A percentile compares a stretch with the other conserved stretches of the same genome.
phyloP scores from a whole-genome alignment of 2,888 invertebrate genomes.

The Sisyra terminalis region DNA sequence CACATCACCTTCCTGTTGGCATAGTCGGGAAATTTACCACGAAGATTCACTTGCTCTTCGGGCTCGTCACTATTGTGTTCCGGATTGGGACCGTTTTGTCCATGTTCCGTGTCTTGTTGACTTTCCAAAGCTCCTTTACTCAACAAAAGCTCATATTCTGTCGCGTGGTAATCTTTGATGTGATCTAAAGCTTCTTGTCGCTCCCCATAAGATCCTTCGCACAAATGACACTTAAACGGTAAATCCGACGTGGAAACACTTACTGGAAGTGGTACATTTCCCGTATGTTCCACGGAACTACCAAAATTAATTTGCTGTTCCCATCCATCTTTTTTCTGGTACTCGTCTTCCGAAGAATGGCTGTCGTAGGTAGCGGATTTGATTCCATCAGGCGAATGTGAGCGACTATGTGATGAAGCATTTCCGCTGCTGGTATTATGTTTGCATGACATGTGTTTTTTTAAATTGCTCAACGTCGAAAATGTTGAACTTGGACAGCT shows the following conservation, averaged over 20 bases:
- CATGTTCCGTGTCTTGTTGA: conserved; percentile 23
- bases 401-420: conserved; percentile 21
- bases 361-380: conserved; percentile 23
- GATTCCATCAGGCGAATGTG: conserved; percentile 18
- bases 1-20: conserved; percentile 79
- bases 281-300: conserved; percentile 12
- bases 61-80: conserved; percentile 22
- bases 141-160: conserved; percentile 68
- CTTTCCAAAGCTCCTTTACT: conserved; percentile 61
- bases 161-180: conserved; percentile 53
- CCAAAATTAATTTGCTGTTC: conserved; percentile 12
- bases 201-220: conserved; percentile 71
- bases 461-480: conserved; percentile 58
- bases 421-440: conserved; percentile 37
- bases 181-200: conserved; percentile 69
- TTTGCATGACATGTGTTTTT: conserved; percentile 59
- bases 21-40: conserved; percentile 73
- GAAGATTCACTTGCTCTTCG: conserved; percentile 43
- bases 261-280: conserved; percentile 8
- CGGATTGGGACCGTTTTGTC: conserved; percentile 18
- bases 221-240: conserved; percentile 85
- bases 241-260: conserved; percentile 39
- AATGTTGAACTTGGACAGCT: conserved; percentile 72
- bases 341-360: conserved; percentile 26
- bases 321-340: conserved; percentile 17